phyloP scores from a whole-genome alignment of 2,113 vertebrate species.

The Casuarius casuarius region DNA sequence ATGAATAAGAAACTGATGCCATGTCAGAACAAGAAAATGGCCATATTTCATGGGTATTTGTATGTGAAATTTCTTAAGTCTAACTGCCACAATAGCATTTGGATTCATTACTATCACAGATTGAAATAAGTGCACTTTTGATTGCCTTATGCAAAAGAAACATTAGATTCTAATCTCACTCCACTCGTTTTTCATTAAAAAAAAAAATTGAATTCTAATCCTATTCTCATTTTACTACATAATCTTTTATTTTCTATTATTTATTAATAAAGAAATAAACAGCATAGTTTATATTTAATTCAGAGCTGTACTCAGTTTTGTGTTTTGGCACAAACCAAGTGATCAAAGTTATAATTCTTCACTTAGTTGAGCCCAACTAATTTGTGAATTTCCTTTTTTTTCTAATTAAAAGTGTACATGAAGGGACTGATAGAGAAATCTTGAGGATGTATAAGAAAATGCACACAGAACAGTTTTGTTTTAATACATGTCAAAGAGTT shows the following conservation, averaged over 20 bases:
- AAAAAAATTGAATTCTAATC: not conserved
- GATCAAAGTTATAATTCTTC: conserved; percentile 37
- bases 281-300: conserved; percentile 48
- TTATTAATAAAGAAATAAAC: conserved; percentile 35
- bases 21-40: not conserved
- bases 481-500: conserved; percentile 21
- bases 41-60: conserved; percentile 2
- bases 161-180: conserved; percentile 49
- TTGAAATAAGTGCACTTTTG: conserved; percentile 56
- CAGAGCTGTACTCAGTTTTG: conserved; percentile 39
- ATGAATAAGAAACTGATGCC: not conserved
- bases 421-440: conserved; percentile 48
- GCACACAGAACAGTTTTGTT: conserved; percentile 58
- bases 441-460: conserved; percentile 54
- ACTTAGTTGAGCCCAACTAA: conserved; percentile 45
- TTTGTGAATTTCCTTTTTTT: not conserved
- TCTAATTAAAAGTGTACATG: not conserved
- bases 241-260: conserved; percentile 46
- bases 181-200: conserved; percentile 2
- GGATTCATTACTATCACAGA: conserved; percentile 11
- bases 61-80: conserved; percentile 6
- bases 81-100: not conserved
- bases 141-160: conserved; percentile 67
- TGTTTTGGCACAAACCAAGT: conserved; percentile 49
- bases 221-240: not conserved